phyloP scores from a whole-genome alignment of 1,140 invertebrate species.

The Drosophila tani region DNA sequence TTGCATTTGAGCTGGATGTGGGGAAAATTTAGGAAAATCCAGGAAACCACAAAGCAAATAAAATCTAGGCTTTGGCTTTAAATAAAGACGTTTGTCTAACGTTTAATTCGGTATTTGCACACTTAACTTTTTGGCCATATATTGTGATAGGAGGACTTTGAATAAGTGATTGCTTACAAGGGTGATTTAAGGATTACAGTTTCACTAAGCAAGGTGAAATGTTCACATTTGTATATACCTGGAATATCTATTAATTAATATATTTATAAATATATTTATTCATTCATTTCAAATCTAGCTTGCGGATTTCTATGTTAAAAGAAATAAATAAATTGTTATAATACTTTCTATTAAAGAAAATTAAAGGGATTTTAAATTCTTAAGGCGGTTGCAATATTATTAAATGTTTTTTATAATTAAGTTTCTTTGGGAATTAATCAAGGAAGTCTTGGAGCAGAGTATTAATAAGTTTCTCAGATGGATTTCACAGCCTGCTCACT shows the following conservation, averaged over 20 bases:
- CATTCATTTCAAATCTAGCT: too few species aligned
- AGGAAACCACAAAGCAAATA: conserved; percentile 3
- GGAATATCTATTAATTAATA: too few species aligned
- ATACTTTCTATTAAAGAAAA: too few species aligned
- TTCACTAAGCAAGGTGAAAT: not conserved
- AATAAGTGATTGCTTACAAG: not conserved
- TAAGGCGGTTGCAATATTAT: too few species aligned
- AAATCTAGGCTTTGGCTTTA: not conserved
- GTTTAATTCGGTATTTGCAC: not conserved
- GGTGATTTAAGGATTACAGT: not conserved
- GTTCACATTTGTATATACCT: too few species aligned
- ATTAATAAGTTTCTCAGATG: not conserved
- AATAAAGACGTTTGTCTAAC: not conserved
- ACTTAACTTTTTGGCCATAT: not conserved
- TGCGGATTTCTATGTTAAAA: too few species aligned
- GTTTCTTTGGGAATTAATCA: too few species aligned
- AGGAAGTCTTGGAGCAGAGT: too few species aligned
- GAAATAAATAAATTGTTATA: too few species aligned
- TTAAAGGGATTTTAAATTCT: too few species aligned
- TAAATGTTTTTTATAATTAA: too few species aligned
- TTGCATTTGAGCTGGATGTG: conserved; percentile 1
- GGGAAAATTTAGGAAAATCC: not conserved
- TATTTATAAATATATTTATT: too few species aligned
- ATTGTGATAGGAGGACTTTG: not conserved
- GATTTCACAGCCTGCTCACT: conserved; percentile 22